Evolutionary conservation across 1,140 invertebrate species (phyloP).

Genomic region (Fopius arisanus): DNA sequence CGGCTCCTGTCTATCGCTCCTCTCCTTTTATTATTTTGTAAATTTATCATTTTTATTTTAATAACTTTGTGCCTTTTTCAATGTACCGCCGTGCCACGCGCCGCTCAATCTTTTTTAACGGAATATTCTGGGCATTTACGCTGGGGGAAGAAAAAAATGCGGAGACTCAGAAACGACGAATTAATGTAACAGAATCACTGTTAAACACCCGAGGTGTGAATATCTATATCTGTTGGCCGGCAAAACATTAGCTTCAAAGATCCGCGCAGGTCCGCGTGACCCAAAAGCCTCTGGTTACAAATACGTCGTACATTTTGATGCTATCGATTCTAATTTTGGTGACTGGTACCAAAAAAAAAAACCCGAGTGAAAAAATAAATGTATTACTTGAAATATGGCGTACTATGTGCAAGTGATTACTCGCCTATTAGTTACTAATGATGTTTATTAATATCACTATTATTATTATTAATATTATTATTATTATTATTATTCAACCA

Average conservation of each 20-base stretch:
- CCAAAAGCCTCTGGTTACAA: constrained; percentile 11
- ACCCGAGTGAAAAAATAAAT: background rate
- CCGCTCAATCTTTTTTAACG: background rate
- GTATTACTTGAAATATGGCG: too few species aligned
- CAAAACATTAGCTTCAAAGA: background rate
- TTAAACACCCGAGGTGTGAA: background rate
- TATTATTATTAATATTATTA: background rate
- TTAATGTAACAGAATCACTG: too few species aligned
- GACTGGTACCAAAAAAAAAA: constrained; percentile 7
- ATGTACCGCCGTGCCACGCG: constrained; percentile 3
- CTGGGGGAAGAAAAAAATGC: too few species aligned
- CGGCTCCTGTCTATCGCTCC: background rate
- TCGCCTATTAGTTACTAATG: too few species aligned
- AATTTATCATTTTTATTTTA: constrained; percentile 13
- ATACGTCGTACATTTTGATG: background rate
- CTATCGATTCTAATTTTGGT: constrained; percentile 25
- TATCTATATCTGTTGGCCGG: background rate
- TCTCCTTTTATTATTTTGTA: constrained; percentile 6
- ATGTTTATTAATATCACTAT: too few species aligned
- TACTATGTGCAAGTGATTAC: too few species aligned
- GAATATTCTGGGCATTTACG: background rate
- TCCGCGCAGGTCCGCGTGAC: constrained; percentile 5
- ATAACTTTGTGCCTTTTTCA: constrained; percentile 24
- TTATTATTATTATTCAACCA: background rate
- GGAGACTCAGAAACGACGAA: too few species aligned